Conservation (phyloP, 2,797 vertebrate genomes). For the Adrianichthys oophorus region DNA sequence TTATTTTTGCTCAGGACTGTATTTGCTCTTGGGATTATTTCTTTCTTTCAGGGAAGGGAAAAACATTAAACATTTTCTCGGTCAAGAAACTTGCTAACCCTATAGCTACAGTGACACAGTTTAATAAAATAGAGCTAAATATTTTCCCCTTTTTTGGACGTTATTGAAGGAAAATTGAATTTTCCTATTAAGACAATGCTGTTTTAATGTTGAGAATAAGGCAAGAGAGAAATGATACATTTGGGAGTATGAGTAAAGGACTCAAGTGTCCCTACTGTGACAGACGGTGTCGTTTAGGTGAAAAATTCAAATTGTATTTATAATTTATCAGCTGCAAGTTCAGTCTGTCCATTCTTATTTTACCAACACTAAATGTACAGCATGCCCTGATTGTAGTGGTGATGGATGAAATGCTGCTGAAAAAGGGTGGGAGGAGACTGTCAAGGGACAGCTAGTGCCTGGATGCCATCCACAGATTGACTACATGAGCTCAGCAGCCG, state of each 20-base stretch:
- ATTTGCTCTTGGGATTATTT: constrained; percentile 4
- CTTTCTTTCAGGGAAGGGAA: background rate
- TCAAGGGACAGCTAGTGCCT: constrained; percentile 44
- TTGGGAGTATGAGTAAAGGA: too few species aligned
- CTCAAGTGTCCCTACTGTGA: background rate
- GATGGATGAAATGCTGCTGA: constrained; percentile 62
- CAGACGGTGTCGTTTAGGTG: constrained; percentile 13
- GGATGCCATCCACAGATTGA: constrained; percentile 59
- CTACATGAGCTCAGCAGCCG: constrained; percentile 50
- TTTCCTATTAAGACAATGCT: too few species aligned
- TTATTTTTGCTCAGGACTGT: background rate
- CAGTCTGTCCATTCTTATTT: constrained; percentile 20
- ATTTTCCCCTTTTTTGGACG: too few species aligned
- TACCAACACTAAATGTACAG: constrained; percentile 22
- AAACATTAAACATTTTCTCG: background rate
- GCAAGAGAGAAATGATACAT: too few species aligned
- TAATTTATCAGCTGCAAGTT: constrained; percentile 23
- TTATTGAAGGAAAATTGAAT: too few species aligned
- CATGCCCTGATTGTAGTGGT: constrained; percentile 55
- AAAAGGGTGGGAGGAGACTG: constrained; percentile 45
- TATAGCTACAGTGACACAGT: background rate
- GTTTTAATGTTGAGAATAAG: too few species aligned
- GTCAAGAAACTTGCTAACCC: background rate
- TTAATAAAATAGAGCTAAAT: background rate
- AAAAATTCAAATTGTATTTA: background rate